Evolutionary conservation across 2,888 invertebrate species (phyloP), one percentile per base, ranked within the genome.

Genomic region (Eupithecia exiguata): DNA sequence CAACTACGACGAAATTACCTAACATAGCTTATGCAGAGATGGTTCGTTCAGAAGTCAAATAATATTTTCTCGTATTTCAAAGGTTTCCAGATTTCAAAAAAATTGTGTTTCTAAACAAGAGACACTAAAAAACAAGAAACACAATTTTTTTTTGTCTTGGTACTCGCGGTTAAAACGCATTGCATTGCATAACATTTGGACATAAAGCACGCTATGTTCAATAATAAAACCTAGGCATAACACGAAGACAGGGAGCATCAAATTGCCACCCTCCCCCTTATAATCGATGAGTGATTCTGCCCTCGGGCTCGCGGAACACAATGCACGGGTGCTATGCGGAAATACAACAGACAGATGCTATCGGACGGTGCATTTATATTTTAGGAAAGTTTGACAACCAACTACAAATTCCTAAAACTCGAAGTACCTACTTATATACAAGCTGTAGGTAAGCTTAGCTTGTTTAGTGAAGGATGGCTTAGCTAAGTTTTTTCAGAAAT

Each of bases 1-100:
- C 73, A 70, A 69, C 76, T 74, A 81, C 78, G 77, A 77, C 76
- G 76, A 74, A 74, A 77, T 71, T 76, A 71, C 67, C 43, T 71
- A 66, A 68, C 70, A 70, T 68, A 69, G 35, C 67, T 40, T 25
- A 66, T 30, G 38, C 14, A 58, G n/a, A n/a, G 40, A 40, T n/a
- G 10, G 66, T 71, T 40, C 9, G 49, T 10, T 61, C 16, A 58
- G 16, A 61, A 25, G 10, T 58, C 25, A 21, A 18, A 9, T 46
- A 18, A n/a, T 43, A 43, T 43, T n/a, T 49, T 18, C 49, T 43
- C 16, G 30, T 30, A 30, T 30, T 30, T 30, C n/a, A n/a, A n/a
- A n/a, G n/a, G n/a, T n/a, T n/a, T n/a, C n/a, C n/a, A n/a, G n/a
- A n/a, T n/a, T n/a, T n/a, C n/a, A n/a, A n/a, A n/a, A n/a, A n/a